Evolutionary conservation across 2,888 invertebrate genomes (phyloP).

Genomic region (Amiota mariae): DNA sequence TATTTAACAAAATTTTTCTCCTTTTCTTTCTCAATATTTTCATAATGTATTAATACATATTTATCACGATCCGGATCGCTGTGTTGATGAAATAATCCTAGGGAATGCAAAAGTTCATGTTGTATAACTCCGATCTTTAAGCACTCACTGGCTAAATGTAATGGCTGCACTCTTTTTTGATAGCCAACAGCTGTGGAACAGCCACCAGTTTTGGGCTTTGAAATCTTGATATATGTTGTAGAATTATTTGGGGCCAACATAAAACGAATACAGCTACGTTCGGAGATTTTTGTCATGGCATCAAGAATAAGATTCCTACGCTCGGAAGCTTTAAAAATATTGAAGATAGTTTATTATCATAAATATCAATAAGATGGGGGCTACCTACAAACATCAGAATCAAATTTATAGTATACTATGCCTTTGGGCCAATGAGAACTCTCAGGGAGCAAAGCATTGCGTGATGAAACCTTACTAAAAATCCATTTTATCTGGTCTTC

Average conservation of each 20-base stretch:
- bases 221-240: neutral
- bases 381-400: neutral
- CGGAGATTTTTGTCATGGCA: slow-evolving; percentile 49
- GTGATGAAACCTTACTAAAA: slow-evolving; percentile 77
- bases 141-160: slow-evolving; percentile 55
- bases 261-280: slow-evolving; percentile 48
- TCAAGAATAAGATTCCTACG: slow-evolving; percentile 80
- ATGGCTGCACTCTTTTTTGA: slow-evolving; percentile 68
- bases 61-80: slow-evolving; percentile 81
- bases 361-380: neutral
- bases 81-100: slow-evolving; percentile 86
- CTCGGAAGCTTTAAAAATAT: slow-evolving; percentile 68
- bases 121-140: slow-evolving; percentile 75
- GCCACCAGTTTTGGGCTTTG: slow-evolving; percentile 68
- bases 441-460: slow-evolving; percentile 78
- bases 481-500: slow-evolving; percentile 84
- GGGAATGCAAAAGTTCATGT: slow-evolving; percentile 83
- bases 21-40: slow-evolving; percentile 74
- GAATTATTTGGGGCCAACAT: neutral
- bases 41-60: slow-evolving; percentile 76
- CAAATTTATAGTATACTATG: slow-evolving; percentile 77
- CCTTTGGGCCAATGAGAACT: slow-evolving; percentile 79
- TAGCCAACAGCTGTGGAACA: slow-evolving; percentile 86
- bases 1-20: slow-evolving; percentile 81
- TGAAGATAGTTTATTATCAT: neutral